Evolutionary conservation across 2,888 invertebrate species (phyloP).

Genomic region (Platycnemis pennipes): DNA sequence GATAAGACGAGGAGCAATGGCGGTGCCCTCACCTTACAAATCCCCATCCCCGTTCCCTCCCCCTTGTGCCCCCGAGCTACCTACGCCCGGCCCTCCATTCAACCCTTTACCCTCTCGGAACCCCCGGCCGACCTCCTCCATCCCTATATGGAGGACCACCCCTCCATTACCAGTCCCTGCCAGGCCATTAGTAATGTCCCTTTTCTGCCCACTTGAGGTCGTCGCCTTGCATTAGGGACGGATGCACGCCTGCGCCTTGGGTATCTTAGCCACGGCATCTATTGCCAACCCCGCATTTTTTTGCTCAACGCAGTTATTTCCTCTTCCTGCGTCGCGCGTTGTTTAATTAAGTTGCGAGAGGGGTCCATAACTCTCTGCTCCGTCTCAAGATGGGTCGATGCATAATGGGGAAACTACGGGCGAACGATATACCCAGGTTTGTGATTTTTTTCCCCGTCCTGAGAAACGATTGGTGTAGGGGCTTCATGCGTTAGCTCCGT

Average conservation of each 20-base stretch:
- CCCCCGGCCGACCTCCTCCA: not conserved
- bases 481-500: no score
- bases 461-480: no score
- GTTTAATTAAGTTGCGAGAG: constrained; percentile 18
- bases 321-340: not conserved
- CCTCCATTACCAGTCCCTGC: no score
- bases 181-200: not conserved
- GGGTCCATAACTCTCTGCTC: not conserved
- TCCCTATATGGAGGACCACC: not conserved
- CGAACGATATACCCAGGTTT: not conserved
- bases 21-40: not conserved
- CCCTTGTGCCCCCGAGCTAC: not conserved
- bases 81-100: not conserved
- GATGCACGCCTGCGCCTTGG: not conserved
- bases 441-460: not conserved
- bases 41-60: not conserved
- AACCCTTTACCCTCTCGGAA: not conserved
- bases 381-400: not conserved
- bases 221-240: not conserved
- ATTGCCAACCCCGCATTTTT: not conserved
- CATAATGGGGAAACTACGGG: not conserved
- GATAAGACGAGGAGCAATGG: not conserved
- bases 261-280: not conserved
- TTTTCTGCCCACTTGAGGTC: not conserved
- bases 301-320: not conserved